Base-by-base conservation (phyloP, 2,113 vertebrate species). In the Protobothrops mucrosquamatus region DNA sequence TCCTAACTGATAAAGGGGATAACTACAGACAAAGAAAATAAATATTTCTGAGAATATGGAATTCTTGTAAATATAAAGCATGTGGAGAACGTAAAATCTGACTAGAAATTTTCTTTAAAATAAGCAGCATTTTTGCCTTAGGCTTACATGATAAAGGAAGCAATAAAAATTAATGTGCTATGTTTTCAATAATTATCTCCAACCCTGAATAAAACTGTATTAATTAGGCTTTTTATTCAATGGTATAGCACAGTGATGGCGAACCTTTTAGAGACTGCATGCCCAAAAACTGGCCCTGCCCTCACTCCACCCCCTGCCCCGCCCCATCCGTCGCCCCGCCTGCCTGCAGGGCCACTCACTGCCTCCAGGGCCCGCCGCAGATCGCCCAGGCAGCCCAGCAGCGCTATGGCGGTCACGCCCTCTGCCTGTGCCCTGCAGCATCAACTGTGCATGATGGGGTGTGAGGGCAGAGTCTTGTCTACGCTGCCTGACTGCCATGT, bases 1-100 rank as follows among this genome's bases (percentile, higher is more conserved):
- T 1, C 99, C 99, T 89, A 98, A 64, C 97, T 99, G 99, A 96
- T 98, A 99, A 34, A 99, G 95, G 3, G 99, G 99, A 96, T 98
- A 98, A 94, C 99, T 99, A 97, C 4, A n/a, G 26, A 20, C 29
- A 87, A 93, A 86, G 34, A 2, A 57, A 55, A 23, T 0, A 4
- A 10, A 69, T 54, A 6, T 0, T n/a, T 85, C 9, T 2, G 61
- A 1, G 86, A 29, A 52, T 2, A 29, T 23, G 0, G 0, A 22
- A 3, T 18, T 51, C 69, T 57, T 6, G 11, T 48, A 55, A 69
- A 48, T 81, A 1, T 14, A 22, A 64, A 22, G 1, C 2, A 56
- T 14, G 8, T 18, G 7, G 39, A 43, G 51, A 87, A 20, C 11
- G 43, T 52, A 90, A 34, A 64, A 24, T 43, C 48, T 85, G 18